A percentile compares a stretch with the other conserved stretches of the same genome.
Evolutionary conservation across 1,140 invertebrate species (phyloP).

Genomic region (Hyposmocoma kahamanoa): DNA sequence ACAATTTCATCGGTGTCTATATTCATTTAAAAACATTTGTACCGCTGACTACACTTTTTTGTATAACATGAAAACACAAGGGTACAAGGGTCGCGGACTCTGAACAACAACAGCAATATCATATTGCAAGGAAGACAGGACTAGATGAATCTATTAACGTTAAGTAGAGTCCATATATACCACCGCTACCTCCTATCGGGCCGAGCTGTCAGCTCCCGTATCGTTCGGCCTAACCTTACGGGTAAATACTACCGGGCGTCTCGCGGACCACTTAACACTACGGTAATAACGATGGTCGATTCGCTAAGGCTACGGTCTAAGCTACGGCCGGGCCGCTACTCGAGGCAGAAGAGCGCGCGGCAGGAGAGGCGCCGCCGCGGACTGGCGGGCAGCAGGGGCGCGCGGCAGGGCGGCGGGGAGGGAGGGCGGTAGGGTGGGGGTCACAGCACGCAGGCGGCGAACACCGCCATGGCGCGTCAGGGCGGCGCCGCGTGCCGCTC

Average conservation of each 20-base stretch:
- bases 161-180: too few species aligned
- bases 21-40: too few species aligned
- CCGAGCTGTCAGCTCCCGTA: too few species aligned
- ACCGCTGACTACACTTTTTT: too few species aligned
- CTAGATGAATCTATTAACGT: conserved; percentile 40
- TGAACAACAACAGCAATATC: neutral
- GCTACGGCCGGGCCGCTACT: neutral
- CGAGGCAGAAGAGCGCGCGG: neutral
- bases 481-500: conserved; percentile 75
- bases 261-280: too few species aligned
- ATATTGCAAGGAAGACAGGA: conserved; percentile 53
- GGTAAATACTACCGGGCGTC: too few species aligned
- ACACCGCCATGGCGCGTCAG: conserved; percentile 81
- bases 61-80: neutral
- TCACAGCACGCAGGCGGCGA: conserved; percentile 85
- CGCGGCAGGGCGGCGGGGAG: neutral
- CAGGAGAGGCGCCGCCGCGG: neutral
- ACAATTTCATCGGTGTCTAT: too few species aligned
- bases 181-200: too few species aligned
- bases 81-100: neutral
- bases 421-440: conserved; percentile 18
- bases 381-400: neutral
- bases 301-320: too few species aligned
- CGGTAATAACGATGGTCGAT: too few species aligned
- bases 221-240: neutral